Base-by-base conservation (phyloP, 2,797 vertebrate genomes). In the Podargus strigoides region DNA sequence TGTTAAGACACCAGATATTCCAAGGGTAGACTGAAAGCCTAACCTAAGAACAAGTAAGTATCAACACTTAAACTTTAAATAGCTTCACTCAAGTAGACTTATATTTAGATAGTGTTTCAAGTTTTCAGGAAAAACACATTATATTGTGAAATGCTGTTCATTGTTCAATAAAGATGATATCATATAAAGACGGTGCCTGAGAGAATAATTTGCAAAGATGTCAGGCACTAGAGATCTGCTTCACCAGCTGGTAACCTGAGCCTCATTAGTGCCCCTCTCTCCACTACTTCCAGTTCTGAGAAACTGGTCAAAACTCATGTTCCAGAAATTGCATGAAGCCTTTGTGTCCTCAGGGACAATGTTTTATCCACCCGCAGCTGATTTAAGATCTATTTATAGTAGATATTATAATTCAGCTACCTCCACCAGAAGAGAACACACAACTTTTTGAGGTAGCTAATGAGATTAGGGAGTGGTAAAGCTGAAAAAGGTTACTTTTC, bases 391-490 rank as follows among this genome's bases (percentile, higher is more conserved):
- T 78, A 81, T 85, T 85, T 92, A 81, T 69, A 90, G 56, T 24
- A 76, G 59, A 84, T 59, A 77, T 74, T 88, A 72, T 72, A 93
- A 82, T 50, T 80, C 23, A 80, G 20, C 19, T 74, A 72, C 37
- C 59, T 44, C 41, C 32, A 87, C 28, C 27, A 37, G 49, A 95
- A 88, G 63, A 93, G 62, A 83, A 66, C 73, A 56, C 49, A 41
- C 32, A 62, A 81, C 11, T 83, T 96, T 74, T 89, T 82, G 63
- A 93, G 59, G 32, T 63, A 94, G 32, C 15, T 90, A 93, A 91
- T 90, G 70, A 95, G 63, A 90, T 92, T 94, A 96, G 96, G 42
- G 63, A 93, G 53, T 32, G 30, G 42, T 62, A 73, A 79, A 94
- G 30, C 42, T 81, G 84, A 83, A 92, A 95, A 95, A 90, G 24